Evolutionary conservation across 2,113 vertebrate species (phyloP).

Genomic region (Butorides virescens): DNA sequence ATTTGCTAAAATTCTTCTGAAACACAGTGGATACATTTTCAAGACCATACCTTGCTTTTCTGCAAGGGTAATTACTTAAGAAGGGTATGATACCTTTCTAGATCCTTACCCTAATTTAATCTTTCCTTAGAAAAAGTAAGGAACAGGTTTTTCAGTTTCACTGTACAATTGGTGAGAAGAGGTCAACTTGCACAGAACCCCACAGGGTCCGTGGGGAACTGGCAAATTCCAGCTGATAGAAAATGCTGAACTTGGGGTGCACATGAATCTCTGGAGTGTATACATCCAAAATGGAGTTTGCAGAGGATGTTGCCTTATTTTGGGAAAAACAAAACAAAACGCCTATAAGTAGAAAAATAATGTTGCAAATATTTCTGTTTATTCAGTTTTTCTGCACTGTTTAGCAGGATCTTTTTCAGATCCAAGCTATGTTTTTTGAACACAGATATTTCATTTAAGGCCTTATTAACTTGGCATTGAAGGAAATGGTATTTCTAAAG

Average conservation of each 20-base stretch:
- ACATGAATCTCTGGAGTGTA: not conserved
- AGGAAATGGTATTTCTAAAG: not conserved
- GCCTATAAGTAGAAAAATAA: not conserved
- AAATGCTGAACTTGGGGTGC: not conserved
- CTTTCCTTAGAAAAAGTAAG: not conserved
- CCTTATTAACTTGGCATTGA: not conserved
- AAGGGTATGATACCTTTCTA: not conserved
- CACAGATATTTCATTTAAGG: not conserved
- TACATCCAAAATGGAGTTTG: not conserved
- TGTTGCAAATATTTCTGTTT: not conserved
- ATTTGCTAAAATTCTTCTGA: not conserved
- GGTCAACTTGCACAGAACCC: not conserved
- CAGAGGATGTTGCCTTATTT: not conserved
- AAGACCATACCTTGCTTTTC: not conserved
- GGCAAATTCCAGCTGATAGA: not conserved
- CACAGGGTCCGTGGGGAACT: not conserved
- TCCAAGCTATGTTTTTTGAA: not conserved
- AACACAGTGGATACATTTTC: not conserved
- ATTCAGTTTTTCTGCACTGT: not conserved
- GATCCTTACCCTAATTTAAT: not conserved
- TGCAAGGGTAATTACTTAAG: not conserved
- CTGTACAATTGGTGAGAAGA: not conserved
- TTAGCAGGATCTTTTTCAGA: not conserved
- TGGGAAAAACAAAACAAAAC: not conserved
- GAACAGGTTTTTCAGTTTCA: not conserved